These are phyloP conservation scores for Drosophila equinoxialis DNA, from an alignment of 1,140 invertebrate species.

Conservation along the genomic window DNA sequence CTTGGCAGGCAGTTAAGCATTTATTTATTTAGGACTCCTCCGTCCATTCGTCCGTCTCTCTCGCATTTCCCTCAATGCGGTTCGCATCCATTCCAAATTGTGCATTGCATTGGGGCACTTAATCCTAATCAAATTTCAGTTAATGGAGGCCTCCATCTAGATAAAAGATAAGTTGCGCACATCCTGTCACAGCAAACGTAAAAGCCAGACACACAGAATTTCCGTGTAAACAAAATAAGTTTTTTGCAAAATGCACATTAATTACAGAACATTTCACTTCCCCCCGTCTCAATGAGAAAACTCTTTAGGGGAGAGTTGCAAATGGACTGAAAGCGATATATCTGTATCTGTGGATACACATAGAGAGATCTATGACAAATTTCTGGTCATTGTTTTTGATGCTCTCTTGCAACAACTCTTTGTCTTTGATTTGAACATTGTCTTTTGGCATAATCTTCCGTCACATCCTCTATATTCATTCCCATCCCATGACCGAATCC, in stretches of 20 bases:
- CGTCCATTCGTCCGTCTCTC: not conserved
- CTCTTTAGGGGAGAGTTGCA: slow-evolving; percentile 1
- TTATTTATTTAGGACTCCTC: slow-evolving; percentile 40
- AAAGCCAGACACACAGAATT: slow-evolving; percentile 37
- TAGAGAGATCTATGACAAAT: slow-evolving; percentile 52
- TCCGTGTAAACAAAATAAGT: slow-evolving; percentile 48
- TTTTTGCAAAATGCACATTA: slow-evolving; percentile 32
- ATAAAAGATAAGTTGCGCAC: slow-evolving; percentile 9
- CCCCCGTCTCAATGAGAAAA: not conserved
- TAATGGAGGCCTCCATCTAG: slow-evolving; percentile 5
- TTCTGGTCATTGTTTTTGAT: slow-evolving; percentile 35
- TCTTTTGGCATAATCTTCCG: slow-evolving; percentile 11
- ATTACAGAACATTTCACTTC: slow-evolving; percentile 47
- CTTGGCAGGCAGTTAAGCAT: slow-evolving; percentile 50
- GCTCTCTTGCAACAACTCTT: slow-evolving; percentile 15
- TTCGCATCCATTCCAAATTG: slow-evolving; percentile 9
- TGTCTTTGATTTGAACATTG: slow-evolving; percentile 26
- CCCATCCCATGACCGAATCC: slow-evolving; percentile 36
- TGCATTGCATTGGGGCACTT: slow-evolving; percentile 27
- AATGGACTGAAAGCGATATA: slow-evolving; percentile 30
- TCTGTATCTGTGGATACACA: not conserved
- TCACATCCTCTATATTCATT: slow-evolving; percentile 19
- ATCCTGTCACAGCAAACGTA: slow-evolving; percentile 31
- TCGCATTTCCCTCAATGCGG: slow-evolving; percentile 7
- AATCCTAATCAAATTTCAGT: slow-evolving; percentile 17